Evolutionary conservation across 2,888 invertebrate species (phyloP), one percentile per base, ranked within the genome.

Genomic region (Drosophila dives): DNA sequence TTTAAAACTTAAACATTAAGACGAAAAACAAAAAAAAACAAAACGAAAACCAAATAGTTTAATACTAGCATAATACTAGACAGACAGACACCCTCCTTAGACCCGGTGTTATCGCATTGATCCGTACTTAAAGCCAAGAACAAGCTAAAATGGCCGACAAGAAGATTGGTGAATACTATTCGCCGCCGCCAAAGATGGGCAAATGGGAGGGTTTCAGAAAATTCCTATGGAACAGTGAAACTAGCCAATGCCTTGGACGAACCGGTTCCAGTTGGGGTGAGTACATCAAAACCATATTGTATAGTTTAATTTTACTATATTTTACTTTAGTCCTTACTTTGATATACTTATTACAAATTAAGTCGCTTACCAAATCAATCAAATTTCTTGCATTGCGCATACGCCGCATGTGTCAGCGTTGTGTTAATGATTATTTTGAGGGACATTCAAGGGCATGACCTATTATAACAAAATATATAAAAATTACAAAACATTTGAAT

Each of bases 201-300:
- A 95, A 95, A 95, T 97, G 97, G 97, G 97, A 97, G 94, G 95
- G 96, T 91, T 96, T 97, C 94, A 95, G 95, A 93, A 94, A 95
- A 91, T 98, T 98, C 94, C 93, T 98, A 84, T 98, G 97, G 96
- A 97, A 99, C 94, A 95, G 97, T 88, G 98, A 98, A 94, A 98
- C 98, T 75, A 96, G 96, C 91, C 97, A 98, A 94, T 96, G 98
- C 93, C 94, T 98, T 89, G 98, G 98, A 89, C 95, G 98, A 90
- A 98, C 98, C 77, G 98, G 97, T 89, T 94, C 96, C 92, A 98
- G 98, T 94, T 99, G 99, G 99, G 97, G 98, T 98, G 93, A 97
- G 98, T 96, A 75, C 7, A 58, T 17, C 12, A 58, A 45, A 51
- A 15, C 20, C 20, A 51, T 23, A 33, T 53, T 10, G 5, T 4